Conservation (phyloP, 2,113 vertebrate species). For the Jacana jacana region DNA sequence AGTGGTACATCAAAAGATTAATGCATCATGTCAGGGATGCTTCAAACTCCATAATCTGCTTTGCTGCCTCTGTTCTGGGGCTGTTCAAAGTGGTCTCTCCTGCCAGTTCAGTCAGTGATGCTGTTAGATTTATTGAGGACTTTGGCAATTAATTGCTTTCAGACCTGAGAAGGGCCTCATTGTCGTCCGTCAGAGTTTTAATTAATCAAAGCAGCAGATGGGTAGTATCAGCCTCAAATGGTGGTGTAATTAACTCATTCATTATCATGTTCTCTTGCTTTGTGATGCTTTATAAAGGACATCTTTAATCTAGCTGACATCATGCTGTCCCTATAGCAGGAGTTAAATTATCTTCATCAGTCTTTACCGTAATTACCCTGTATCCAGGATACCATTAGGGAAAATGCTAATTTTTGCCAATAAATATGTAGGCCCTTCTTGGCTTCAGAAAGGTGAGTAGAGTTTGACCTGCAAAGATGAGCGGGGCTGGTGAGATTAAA, state of each 20-base stretch:
- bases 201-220: constrained; percentile 77
- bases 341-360: constrained; percentile 40
- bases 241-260: constrained; percentile 76
- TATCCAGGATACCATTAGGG: neutral
- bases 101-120: neutral
- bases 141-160: constrained; percentile 66
- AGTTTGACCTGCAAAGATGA: neutral
- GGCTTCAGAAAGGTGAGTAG: neutral
- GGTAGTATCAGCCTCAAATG: constrained; percentile 59
- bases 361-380: constrained; percentile 5
- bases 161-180: constrained; percentile 39
- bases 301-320: constrained; percentile 47
- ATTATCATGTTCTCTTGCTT: constrained; percentile 61
- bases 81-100: neutral
- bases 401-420: constrained; percentile 3
- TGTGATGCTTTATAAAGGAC: neutral
- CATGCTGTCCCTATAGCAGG: neutral
- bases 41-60: neutral
- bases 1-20: neutral
- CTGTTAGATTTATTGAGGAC: constrained; percentile 44
- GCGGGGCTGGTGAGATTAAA: neutral
- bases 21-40: neutral
- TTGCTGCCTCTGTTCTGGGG: neutral
- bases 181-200: constrained; percentile 65
- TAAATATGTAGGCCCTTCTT: neutral